phyloP scores from a whole-genome alignment of 2,888 invertebrate genomes.

The Drosophila sordidapex region DNA sequence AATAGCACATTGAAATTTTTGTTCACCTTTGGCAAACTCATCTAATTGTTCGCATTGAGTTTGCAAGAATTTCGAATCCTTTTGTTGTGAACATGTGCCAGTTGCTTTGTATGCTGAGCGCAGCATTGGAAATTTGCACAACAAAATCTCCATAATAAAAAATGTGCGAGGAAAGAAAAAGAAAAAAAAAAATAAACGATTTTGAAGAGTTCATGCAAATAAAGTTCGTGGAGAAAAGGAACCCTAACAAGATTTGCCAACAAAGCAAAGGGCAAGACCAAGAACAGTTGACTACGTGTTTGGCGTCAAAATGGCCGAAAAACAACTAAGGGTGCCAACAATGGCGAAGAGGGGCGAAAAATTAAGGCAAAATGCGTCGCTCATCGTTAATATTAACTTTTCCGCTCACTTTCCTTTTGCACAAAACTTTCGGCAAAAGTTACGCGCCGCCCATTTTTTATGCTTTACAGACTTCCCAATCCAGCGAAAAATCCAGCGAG shows the following conservation, averaged over 20 bases:
- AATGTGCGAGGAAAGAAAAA: neutral
- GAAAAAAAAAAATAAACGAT: slow-evolving; percentile 66
- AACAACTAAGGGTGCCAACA: slow-evolving; percentile 22
- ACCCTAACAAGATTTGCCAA: slow-evolving; percentile 75
- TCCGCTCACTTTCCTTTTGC: slow-evolving; percentile 73
- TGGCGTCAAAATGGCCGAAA: slow-evolving; percentile 74
- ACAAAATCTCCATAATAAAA: slow-evolving; percentile 68
- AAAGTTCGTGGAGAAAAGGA: slow-evolving; percentile 40
- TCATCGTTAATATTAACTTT: slow-evolving; percentile 80
- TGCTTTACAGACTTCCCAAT: slow-evolving; percentile 46
- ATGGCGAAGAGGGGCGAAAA: slow-evolving; percentile 29
- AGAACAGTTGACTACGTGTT: slow-evolving; percentile 69
- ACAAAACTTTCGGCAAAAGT: slow-evolving; percentile 67
- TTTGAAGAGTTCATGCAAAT: slow-evolving; percentile 65
- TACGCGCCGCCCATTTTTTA: slow-evolving; percentile 64
- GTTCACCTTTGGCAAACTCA: slow-evolving; percentile 42
- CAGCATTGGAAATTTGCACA: slow-evolving; percentile 70
- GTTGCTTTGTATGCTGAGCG: slow-evolving; percentile 69
- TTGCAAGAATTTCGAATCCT: slow-evolving; percentile 39
- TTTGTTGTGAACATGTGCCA: slow-evolving; percentile 52
- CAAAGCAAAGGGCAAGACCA: slow-evolving; percentile 58
- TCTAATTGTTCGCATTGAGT: slow-evolving; percentile 55
- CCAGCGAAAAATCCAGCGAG: neutral
- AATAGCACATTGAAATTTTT: slow-evolving; percentile 35
- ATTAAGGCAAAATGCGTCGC: slow-evolving; percentile 77